Percentiles rank a stretch among this genome's conserved stretches.
Conservation (phyloP, 2,888 invertebrate genomes). For the Melinopterus prodromus region DNA sequence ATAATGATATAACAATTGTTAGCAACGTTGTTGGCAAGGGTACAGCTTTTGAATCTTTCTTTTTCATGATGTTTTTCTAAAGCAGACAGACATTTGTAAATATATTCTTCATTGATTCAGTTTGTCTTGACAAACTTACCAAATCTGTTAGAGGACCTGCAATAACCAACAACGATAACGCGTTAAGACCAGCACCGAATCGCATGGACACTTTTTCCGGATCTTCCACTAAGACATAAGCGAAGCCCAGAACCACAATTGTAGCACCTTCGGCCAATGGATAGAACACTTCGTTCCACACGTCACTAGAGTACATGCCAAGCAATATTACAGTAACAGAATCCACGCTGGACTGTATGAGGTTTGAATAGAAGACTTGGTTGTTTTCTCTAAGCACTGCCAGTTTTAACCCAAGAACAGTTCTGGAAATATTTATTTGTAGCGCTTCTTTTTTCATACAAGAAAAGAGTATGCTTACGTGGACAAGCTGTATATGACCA, state of each 20-base stretch:
- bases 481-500: slow-evolving; percentile 13
- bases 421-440: slow-evolving; percentile 8
- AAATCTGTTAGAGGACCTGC: slow-evolving; percentile 27
- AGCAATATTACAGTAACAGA: slow-evolving; percentile 8
- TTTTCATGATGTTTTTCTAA: slow-evolving; percentile 17
- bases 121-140: slow-evolving; percentile 17
- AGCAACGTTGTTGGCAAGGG: not conserved
- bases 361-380: slow-evolving; percentile 7
- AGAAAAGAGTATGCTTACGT: not conserved
- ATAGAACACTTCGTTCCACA: slow-evolving; percentile 5
- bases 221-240: slow-evolving; percentile 24
- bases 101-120: slow-evolving; percentile 5
- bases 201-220: slow-evolving; percentile 19
- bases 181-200: slow-evolving; percentile 24
- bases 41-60: slow-evolving; percentile 7
- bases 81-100: not conserved
- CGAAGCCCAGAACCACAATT: slow-evolving; percentile 8
- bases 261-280: slow-evolving; percentile 14
- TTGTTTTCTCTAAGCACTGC: slow-evolving; percentile 16
- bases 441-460: not conserved
- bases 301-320: slow-evolving; percentile 16
- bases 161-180: slow-evolving; percentile 7
- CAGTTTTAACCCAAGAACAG: slow-evolving; percentile 21
- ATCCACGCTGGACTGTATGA: slow-evolving; percentile 16
- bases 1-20: not conserved